Base-by-base conservation (phyloP, 1,140 invertebrate species). In the Philotrypesis tridentata region DNA sequence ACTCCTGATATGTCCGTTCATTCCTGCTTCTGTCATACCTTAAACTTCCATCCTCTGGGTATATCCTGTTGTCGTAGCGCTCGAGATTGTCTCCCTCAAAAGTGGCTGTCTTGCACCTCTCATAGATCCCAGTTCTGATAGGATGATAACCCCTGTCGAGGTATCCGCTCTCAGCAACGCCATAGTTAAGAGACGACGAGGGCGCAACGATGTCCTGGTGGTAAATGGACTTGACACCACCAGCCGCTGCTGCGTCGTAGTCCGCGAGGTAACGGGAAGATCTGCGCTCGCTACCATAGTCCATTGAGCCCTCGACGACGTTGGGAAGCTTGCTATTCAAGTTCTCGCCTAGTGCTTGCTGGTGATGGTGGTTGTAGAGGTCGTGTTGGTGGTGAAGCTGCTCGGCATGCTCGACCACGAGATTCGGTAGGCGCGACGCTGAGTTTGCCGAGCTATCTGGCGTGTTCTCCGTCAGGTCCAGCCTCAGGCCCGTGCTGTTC, bases 271-370 rank as follows among this genome's bases (percentile, higher is more conserved):
- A 91, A 84, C 89, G 89, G 85, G 91, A 91, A 80, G 90, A 89
- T 86, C 92, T 92, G 85, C 92, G 92, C 86, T 92, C 94, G 85
- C 88, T 93, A 85, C 92, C 93, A 88, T 93, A 94, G 89, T 93
- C 93, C 88, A 94, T 94, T 90, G 92, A 94, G 89, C 93, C 93
- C 80, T 92, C 91, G 79, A 92, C 90, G 33, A 92, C 88, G 90
- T 92, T 92, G 60, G 91, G 91, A 87, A 92, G 84, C 87, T 91
- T 92, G 84, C 90, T 89, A 84, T 89, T 92, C 87, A 92, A 91
- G 89, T 91, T 90, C 84, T 92, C 91, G 76, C 91, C 89, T 61
- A 77, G 12, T 8, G n/a, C n/a, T 21, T 43, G 82, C 82, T 82
- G 82, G 81, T 79, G 84, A 79, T 82, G 83, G 40, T 25, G 29